phyloP scores from a whole-genome alignment of 2,888 invertebrate species.

The Venustoraphidia nigricollis region DNA sequence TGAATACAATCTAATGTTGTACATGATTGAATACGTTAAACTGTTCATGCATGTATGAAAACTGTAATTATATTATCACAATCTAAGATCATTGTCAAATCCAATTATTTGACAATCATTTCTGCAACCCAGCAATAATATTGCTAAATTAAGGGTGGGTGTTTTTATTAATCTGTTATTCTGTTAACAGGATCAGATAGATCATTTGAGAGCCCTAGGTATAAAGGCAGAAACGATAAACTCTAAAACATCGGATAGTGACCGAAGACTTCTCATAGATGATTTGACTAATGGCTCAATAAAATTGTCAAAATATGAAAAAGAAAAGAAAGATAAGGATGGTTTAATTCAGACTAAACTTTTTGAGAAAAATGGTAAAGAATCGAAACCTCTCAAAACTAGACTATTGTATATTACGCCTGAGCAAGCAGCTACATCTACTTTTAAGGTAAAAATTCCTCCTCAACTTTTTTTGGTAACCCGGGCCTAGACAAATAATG shows the following conservation, averaged over 20 bases:
- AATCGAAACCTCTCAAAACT: conserved; percentile 48
- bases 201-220: conserved; percentile 60
- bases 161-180: conserved; percentile 2
- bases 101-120: too few relatives aligned
- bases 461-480: too few relatives aligned
- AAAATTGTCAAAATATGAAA: neutral
- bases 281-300: conserved; percentile 41
- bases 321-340: neutral
- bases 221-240: conserved; percentile 82
- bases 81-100: too few relatives aligned
- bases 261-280: conserved; percentile 58
- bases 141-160: neutral
- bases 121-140: too few relatives aligned
- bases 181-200: conserved; percentile 66
- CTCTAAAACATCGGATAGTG: conserved; percentile 69
- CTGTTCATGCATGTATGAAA: too few relatives aligned
- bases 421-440: conserved; percentile 77
- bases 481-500: too few relatives aligned
- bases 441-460: conserved; percentile 38
- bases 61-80: too few relatives aligned
- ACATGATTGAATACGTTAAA: too few relatives aligned
- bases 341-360: conserved; percentile 4
- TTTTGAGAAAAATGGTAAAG: conserved; percentile 2
- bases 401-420: conserved; percentile 91
- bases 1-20: too few relatives aligned